Conservation (phyloP, 2,797 vertebrate genomes). For the Sparus aurata region DNA sequence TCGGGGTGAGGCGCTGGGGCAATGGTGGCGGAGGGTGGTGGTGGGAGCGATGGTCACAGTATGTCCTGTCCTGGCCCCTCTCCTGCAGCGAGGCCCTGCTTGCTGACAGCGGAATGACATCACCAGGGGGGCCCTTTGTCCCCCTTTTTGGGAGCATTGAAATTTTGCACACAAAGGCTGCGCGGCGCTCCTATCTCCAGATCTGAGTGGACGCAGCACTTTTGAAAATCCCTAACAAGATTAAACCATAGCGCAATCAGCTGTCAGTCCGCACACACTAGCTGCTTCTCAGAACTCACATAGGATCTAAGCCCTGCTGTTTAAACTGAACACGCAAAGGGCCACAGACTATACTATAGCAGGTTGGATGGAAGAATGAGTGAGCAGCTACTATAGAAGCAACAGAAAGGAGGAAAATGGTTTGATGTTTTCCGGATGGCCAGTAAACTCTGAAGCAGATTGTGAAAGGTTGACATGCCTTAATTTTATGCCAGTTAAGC, state of each 20-base stretch:
- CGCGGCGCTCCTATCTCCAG: conserved; percentile 81
- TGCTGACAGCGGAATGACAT: conserved; percentile 85
- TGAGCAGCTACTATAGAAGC: neutral
- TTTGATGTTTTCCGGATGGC: neutral
- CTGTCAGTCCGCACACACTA: conserved; percentile 79
- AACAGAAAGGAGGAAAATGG: neutral
- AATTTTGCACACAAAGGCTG: conserved; percentile 86
- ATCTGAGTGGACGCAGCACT: conserved; percentile 89
- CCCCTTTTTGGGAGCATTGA: conserved; percentile 76
- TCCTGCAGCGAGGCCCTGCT: conserved; percentile 56
- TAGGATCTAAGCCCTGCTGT: conserved; percentile 71
- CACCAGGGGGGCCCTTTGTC: conserved; percentile 80
- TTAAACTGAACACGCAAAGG: conserved; percentile 64
- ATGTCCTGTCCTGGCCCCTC: conserved; percentile 66
- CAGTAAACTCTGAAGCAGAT: conserved; percentile 2
- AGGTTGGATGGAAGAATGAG: conserved; percentile 10
- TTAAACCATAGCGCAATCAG: conserved; percentile 85
- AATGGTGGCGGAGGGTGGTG: neutral
- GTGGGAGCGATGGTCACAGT: conserved; percentile 58
- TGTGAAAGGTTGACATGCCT: neutral
- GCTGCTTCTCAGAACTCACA: conserved; percentile 77
- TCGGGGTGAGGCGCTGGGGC: conserved; percentile 44
- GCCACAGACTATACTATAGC: conserved; percentile 38
- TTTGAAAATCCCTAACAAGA: conserved; percentile 89
- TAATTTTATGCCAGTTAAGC: neutral